Base-by-base conservation (phyloP, 1,140 invertebrate species). In the Drosophila kurseongensis region DNA sequence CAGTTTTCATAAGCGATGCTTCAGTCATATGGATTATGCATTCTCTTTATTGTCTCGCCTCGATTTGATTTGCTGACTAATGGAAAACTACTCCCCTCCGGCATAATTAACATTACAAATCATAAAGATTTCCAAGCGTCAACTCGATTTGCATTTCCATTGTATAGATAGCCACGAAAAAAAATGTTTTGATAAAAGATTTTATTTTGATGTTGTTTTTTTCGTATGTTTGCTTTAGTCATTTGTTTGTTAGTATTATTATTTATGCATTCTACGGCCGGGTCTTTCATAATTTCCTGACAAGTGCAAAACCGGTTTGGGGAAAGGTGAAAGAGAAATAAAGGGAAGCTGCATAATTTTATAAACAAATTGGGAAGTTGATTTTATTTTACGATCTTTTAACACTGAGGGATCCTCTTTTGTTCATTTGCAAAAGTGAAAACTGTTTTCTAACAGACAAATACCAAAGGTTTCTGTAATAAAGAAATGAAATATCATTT, bases 41-140 rank as follows among this genome's bases (percentile, higher is more conserved):
- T 77, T 81, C 73, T 56, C 65, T 78, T 78, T 77, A 78, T 85
- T 75, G 69, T 69, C 74, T 73, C 52, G 47, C 18, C 61, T 35
- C 45, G 13, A 66, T 78, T 68, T 74, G 71, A 68, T 63, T 55
- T 61, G 65, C 82, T 86, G 82, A 86, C 78, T 86, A 86, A 86
- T 86, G 69, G 44, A 71, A 71, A 71, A 14, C 47, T 52, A 78
- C 40, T 74, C 36, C 45, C 51, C 47, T 54, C 62, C 1, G 48
- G 18, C 56, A 61, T 88, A 83, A 88, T 89, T 89, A 88, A 83
- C 84, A 89, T 89, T 89, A 88, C 79, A 83, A 88, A 89, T 88
- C 84, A 88, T 79, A 82, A 83, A 81, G 78, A 63, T 58, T 78
- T 69, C 36, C 59, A 59, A 62, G 68, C 42, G 51, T 35, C 54